These are phyloP conservation scores for Emydoidea blandingii DNA, from an alignment of 2,797 vertebrate species.

Conservation along the genomic window DNA sequence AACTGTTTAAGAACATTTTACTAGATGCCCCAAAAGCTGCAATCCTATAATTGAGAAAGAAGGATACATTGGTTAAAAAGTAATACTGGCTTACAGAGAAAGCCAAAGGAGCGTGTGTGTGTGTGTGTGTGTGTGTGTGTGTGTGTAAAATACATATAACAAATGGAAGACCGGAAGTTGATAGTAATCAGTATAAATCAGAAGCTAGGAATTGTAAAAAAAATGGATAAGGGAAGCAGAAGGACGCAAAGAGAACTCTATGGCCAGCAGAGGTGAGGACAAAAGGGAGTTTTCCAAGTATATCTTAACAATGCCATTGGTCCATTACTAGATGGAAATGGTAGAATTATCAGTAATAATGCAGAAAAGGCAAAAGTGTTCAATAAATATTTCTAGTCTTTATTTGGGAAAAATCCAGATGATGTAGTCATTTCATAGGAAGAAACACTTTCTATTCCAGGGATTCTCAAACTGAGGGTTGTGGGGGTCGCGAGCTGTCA, in stretches of 20 bases:
- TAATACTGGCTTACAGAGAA: neutral
- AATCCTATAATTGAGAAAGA: neutral
- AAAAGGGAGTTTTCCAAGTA: neutral
- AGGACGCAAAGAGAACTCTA: neutral
- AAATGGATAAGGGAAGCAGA: neutral
- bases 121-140: no score
- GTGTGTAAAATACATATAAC: neutral
- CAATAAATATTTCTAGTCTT: neutral
- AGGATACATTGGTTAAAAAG: neutral
- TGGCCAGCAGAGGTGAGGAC: neutral
- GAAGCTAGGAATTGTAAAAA: neutral
- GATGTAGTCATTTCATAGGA: no score
- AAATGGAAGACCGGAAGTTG: neutral
- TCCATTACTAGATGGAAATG: neutral
- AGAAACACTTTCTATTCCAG: no score
- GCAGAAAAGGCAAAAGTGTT: neutral
- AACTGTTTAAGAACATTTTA: neutral
- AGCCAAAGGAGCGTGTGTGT: neutral
- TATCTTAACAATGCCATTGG: neutral
- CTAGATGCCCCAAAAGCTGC: neutral
- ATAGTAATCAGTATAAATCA: neutral
- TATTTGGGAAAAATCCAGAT: neutral
- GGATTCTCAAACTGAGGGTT: no score
- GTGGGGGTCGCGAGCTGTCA: no score
- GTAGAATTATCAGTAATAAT: neutral